phyloP scores from a whole-genome alignment of 2,888 invertebrate species.

The Strigamia transsilvanica region DNA sequence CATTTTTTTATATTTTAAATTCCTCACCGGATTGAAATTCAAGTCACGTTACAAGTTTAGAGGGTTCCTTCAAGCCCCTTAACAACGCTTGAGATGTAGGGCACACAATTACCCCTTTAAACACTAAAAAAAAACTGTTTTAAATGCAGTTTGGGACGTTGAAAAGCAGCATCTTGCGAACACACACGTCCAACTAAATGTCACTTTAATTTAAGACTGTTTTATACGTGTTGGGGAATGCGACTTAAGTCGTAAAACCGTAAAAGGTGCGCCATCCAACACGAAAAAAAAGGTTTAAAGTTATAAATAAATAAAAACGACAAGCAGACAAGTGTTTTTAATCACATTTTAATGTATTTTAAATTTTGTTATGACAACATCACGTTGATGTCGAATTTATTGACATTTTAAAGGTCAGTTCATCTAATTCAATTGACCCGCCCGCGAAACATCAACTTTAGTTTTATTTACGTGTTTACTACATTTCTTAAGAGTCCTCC shows the following conservation, averaged over 20 bases:
- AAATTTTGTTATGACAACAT: neutral
- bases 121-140: constrained; percentile 28
- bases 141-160: constrained; percentile 3
- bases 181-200: constrained; percentile 18
- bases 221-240: neutral
- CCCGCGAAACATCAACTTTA: neutral
- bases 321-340: neutral
- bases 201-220: constrained; percentile 32
- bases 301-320: neutral
- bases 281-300: neutral
- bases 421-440: neutral
- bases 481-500: neutral
- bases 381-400: constrained; percentile 8
- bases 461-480: constrained; percentile 16
- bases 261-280: constrained; percentile 4
- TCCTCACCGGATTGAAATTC: neutral
- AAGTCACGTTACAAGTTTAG: constrained; percentile 42
- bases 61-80: constrained; percentile 40
- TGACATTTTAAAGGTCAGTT: constrained; percentile 15
- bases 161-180: constrained; percentile 17
- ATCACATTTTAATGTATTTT: neutral
- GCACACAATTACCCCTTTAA: constrained; percentile 26
- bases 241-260: neutral
- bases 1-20: neutral
- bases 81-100: constrained; percentile 37